Evolutionary conservation across 2,888 invertebrate species (phyloP), one percentile per base, ranked within the genome.

Genomic region (Caradrina clavipalpis): DNA sequence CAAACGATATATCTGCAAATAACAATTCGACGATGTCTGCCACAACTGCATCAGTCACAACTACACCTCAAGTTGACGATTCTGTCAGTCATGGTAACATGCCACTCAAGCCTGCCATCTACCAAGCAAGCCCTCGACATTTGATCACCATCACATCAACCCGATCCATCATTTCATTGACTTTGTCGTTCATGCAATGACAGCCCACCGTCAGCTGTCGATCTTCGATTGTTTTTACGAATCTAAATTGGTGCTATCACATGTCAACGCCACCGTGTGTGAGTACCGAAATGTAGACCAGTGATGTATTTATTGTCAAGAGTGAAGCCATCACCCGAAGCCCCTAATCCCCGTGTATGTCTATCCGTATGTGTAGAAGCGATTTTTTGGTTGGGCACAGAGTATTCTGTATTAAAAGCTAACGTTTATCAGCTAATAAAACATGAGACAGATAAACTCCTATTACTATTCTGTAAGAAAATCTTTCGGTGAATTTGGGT

Each of bases 221-320:
- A 47, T 45, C 11, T 69, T 54, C 22, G 1, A 19, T 47, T 19
- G 19, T 47, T 69, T 49, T 53, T 69, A 2, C 4, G 7, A 47
- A 19, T 45, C 1, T 22, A 22, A 39, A 47, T 69, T 68, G 21
- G n/a, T 47, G 6, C 35, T 17, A 68, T 15, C 42, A 50, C n/a
- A 22, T 13, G 21, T 21, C 13, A 0, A 47, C 15, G 21, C 53
- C 68, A 51, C 35, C 4, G 35, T 15, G 1, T 17, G 17, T n/a
- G n/a, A 19, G 6, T 39, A n/a, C 19, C 31, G 21, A 69, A 15
- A n/a, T 50, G 31, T 31, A n/a, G 17, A 4, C 7, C 8, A 26
- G 17, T 21, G 50, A 51, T 56, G 21, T 13, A 68, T 56, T 50
- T 42, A n/a, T 42, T 42, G 31, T 13, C 26, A 50, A 39, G 39